A percentile compares a stretch with the other conserved stretches of the same genome.
Conservation (phyloP, 2,113 vertebrate species). For the Manacus vitellinus region DNA sequence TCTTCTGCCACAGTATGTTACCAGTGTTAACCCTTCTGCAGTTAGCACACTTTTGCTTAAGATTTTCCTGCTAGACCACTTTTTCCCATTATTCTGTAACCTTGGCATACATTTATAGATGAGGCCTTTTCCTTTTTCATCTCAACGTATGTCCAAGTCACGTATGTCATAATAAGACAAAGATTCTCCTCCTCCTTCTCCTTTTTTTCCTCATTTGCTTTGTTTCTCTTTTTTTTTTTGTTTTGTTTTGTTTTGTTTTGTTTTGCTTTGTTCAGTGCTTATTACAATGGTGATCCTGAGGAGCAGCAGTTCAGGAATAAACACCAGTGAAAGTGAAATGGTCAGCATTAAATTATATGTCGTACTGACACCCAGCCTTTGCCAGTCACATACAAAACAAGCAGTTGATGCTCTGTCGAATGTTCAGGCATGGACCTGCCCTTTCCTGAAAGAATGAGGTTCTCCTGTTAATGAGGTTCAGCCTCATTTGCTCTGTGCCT, state of each 20-base stretch:
- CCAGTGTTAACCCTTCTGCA: slow-evolving; percentile 79
- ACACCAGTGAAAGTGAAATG: slow-evolving; percentile 41
- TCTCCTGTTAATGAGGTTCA: not conserved
- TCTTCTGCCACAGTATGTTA: slow-evolving; percentile 77
- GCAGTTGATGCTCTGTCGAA: slow-evolving; percentile 33
- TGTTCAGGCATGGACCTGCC: slow-evolving; percentile 40
- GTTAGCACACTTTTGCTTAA: slow-evolving; percentile 73
- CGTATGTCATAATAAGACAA: slow-evolving; percentile 69
- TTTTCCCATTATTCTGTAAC: slow-evolving; percentile 62
- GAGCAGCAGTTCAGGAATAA: slow-evolving; percentile 70
- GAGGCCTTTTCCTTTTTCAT: slow-evolving; percentile 69
- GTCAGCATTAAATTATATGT: slow-evolving; percentile 36
- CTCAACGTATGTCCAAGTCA: slow-evolving; percentile 71
- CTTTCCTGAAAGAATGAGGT: slow-evolving; percentile 35
- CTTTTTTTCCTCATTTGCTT: slow-evolving; percentile 2
- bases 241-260: not conserved
- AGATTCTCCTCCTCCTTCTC: slow-evolving; percentile 44
- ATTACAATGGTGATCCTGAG: slow-evolving; percentile 72
- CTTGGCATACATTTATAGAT: slow-evolving; percentile 72
- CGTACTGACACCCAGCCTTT: slow-evolving; percentile 31
- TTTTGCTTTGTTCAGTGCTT: slow-evolving; percentile 70
- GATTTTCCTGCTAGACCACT: slow-evolving; percentile 67
- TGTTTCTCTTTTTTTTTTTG: not conserved
- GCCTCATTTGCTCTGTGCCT: not conserved
- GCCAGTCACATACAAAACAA: slow-evolving; percentile 41